phyloP scores from a whole-genome alignment of 1,140 invertebrate genomes.

The Eupristina koningsbergeri region DNA sequence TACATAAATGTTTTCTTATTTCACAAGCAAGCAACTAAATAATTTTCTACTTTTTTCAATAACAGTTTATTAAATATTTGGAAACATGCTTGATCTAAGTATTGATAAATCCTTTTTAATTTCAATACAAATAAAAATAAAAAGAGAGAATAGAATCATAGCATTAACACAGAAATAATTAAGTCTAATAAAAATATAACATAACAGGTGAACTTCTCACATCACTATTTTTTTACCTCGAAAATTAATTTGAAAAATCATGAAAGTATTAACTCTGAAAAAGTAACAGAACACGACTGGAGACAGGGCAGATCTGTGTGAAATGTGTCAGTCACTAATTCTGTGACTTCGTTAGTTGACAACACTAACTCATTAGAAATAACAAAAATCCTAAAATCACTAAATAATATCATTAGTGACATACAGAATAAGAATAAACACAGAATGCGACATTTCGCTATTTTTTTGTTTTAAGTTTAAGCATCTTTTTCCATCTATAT shows the following conservation, averaged over 20 bases:
- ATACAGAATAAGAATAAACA: slow-evolving; percentile 59
- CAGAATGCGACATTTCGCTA: slow-evolving; percentile 12
- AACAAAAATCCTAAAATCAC: slow-evolving; percentile 68
- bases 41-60: background rate
- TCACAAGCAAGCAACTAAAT: background rate
- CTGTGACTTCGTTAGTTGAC: slow-evolving; percentile 71
- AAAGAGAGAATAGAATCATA: slow-evolving; percentile 13
- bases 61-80: background rate
- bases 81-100: slow-evolving; percentile 41
- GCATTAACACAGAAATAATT: background rate
- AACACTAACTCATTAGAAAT: slow-evolving; percentile 70
- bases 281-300: slow-evolving; percentile 50
- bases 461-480: slow-evolving; percentile 26
- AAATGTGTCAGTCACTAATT: slow-evolving; percentile 69
- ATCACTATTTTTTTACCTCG: slow-evolving; percentile 24
- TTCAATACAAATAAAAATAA: slow-evolving; percentile 7
- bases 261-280: background rate
- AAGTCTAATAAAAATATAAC: background rate
- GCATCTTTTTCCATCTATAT: slow-evolving; percentile 10
- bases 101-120: slow-evolving; percentile 17
- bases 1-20: background rate
- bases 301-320: slow-evolving; percentile 67
- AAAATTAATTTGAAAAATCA: slow-evolving; percentile 18
- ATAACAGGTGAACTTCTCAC: background rate
- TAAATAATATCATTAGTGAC: slow-evolving; percentile 71